Conservation (phyloP, 2,888 invertebrate species). For the Harpalus rufipes region DNA sequence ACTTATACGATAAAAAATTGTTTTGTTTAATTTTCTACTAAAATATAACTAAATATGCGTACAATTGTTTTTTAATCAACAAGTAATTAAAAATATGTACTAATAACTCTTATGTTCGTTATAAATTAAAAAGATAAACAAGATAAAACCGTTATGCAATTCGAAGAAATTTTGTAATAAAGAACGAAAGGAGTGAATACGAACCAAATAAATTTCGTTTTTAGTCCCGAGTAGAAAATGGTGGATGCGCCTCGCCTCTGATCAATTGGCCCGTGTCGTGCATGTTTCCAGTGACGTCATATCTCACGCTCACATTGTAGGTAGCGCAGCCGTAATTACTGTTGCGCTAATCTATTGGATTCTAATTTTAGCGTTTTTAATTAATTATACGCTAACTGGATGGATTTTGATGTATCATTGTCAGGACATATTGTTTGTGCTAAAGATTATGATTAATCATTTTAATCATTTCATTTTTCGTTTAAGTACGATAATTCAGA, state of each 20-base stretch:
- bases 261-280: not conserved
- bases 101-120: too few relatives aligned
- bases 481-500: not conserved
- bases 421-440: conserved; percentile 24
- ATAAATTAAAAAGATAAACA: too few relatives aligned
- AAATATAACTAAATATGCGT: too few relatives aligned
- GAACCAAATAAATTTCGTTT: too few relatives aligned
- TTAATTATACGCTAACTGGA: conserved; percentile 30
- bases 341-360: conserved; percentile 36
- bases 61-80: too few relatives aligned
- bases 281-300: conserved; percentile 20
- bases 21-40: too few relatives aligned
- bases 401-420: conserved; percentile 35
- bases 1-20: too few relatives aligned
- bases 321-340: conserved; percentile 25
- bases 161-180: too few relatives aligned
- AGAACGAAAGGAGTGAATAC: too few relatives aligned
- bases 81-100: too few relatives aligned
- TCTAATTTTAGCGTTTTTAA: conserved; percentile 48
- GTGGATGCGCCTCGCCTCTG: not conserved
- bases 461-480: conserved; percentile 37
- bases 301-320: not conserved
- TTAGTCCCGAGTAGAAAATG: not conserved
- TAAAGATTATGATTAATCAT: conserved; percentile 37
- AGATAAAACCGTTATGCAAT: too few relatives aligned